phyloP scores from a whole-genome alignment of 2,797 vertebrate species.

The Lepus oiostolus region DNA sequence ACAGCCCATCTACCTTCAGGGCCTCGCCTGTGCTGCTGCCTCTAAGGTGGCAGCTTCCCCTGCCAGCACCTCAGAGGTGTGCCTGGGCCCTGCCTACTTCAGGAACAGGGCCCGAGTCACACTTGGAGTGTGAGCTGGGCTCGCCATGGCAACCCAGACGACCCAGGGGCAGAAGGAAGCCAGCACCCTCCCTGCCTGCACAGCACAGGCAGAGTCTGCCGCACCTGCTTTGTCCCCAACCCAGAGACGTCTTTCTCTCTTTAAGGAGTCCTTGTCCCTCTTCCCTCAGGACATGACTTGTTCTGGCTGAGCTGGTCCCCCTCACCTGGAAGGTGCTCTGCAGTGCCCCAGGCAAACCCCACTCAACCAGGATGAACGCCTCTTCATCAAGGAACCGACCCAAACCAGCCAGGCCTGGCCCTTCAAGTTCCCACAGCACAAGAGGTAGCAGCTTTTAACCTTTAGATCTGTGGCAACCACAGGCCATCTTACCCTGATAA shows the following conservation, averaged over 20 bases:
- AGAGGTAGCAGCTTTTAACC: not conserved
- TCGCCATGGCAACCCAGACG: constrained; percentile 8
- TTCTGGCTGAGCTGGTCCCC: not conserved
- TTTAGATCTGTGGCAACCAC: constrained; percentile 19
- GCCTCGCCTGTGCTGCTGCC: not conserved
- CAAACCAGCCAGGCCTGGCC: not conserved
- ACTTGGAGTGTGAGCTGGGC: constrained; percentile 13
- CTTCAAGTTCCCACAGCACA: not conserved
- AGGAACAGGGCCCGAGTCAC: constrained; percentile 32
- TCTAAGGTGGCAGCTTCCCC: constrained; percentile 5
- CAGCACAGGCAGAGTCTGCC: not conserved
- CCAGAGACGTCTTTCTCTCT: not conserved
- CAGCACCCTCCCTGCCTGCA: not conserved
- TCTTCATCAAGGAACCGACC: not conserved
- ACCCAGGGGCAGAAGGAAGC: not conserved
- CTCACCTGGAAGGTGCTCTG: not conserved
- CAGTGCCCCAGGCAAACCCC: not conserved
- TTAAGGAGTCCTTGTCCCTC: not conserved
- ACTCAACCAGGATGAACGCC: not conserved
- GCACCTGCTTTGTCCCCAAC: not conserved
- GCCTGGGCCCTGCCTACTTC: not conserved
- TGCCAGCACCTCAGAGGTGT: not conserved
- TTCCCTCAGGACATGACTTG: not conserved
- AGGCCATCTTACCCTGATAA: not conserved
- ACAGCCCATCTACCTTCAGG: not conserved